Evolutionary conservation across 2,113 vertebrate species (phyloP), one percentile per base, ranked within the genome.

Genomic region (Poicephalus meyeri): DNA sequence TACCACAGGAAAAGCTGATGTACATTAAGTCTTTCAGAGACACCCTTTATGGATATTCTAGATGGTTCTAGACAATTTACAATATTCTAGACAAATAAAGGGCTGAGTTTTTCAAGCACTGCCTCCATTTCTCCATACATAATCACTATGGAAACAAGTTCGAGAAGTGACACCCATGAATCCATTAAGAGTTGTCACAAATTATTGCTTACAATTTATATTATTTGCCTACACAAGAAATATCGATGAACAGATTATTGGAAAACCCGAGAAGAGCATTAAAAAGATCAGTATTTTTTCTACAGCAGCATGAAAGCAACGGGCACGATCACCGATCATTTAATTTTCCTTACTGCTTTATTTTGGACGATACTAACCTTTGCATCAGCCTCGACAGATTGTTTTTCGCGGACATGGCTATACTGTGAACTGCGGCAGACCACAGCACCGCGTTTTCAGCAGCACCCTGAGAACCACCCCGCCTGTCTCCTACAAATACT

Each of bases 111-210:
- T 73, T 73, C 81, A 86, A 90, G 74, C 70, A 55, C 35, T 52
- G 61, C 41, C 89, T 91, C 71, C 88, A 55, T 63, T 91, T 53
- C 31, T 68, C 87, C 88, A 21, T 70, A 84, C 74, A 80, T 56
- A 88, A 94, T 96, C 96, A 88, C 95, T 93, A 96, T 94, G 93
- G 95, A 95, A 94, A 97, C 95, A 80, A 78, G 47, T 39, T 61
- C 25, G 46, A 52, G 50, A 83, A 80, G 68, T 33, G 82, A 82
- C 63, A 86, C 41, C 69, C 37, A 53, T 5, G 88, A 76, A 49
- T 5, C 15, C 46, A 14, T 14, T 55, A 17, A 17, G 53, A 86
- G 14, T 3, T 25, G 33, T 68, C 47, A 71, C 37, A 63, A 46
- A 88, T 26, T 53, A 80, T 8, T 20, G 26, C 55, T 91, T 63